A percentile compares a stretch with the other conserved stretches of the same genome.
These are phyloP conservation scores for Cichladusa arquata DNA, from an alignment of 2,113 vertebrate genomes.

Conservation along the genomic window DNA sequence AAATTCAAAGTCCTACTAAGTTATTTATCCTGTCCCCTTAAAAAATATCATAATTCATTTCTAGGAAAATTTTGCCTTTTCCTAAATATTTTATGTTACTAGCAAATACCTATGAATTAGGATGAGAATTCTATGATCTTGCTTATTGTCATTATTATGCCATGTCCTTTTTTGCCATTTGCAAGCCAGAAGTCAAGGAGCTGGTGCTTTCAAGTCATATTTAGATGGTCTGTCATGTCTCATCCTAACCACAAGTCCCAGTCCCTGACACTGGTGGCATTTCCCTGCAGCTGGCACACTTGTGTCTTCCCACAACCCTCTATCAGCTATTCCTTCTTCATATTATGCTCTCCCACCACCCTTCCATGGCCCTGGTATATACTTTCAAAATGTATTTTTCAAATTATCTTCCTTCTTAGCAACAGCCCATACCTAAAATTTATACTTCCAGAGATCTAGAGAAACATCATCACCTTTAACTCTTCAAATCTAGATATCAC, in stretches of 20 bases:
- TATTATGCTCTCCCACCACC: neutral
- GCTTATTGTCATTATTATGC: neutral
- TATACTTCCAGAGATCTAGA: neutral
- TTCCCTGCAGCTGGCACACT: neutral
- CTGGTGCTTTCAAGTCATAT: fast-evolving
- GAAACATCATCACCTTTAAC: neutral
- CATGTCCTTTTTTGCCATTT: neutral
- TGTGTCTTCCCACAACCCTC: neutral
- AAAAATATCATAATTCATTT: neutral
- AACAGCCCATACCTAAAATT: neutral
- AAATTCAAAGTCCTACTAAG: neutral
- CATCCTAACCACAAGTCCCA: neutral
- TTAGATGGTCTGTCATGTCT: neutral
- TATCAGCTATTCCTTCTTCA: no score
- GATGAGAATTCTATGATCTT: neutral
- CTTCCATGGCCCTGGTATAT: no score
- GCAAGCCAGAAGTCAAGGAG: neutral
- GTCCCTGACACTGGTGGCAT: neutral
- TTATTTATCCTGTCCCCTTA: neutral
- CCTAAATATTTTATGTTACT: neutral
- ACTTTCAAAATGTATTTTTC: neutral
- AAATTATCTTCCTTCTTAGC: neutral
- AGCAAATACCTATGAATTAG: neutral
- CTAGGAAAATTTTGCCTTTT: neutral
- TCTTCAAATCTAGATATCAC: neutral